These are phyloP conservation scores for Protosalanx chinensis DNA, from an alignment of 2,797 vertebrate species.

Conservation along the genomic window DNA sequence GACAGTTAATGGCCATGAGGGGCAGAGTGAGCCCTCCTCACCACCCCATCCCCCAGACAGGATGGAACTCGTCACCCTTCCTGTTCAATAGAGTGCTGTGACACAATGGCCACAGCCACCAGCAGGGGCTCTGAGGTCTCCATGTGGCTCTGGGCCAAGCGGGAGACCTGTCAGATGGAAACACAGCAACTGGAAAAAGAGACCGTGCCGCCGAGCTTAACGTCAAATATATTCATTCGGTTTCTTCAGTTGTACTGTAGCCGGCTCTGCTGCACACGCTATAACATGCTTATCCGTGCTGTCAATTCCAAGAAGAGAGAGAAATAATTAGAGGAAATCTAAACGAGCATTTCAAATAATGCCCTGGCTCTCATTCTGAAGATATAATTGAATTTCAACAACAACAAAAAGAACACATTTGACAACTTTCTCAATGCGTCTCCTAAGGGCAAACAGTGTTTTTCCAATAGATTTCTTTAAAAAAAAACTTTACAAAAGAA, in stretches of 20 bases:
- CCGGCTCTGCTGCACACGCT: background rate
- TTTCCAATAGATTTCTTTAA: background rate
- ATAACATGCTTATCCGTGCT: slow-evolving; percentile 5
- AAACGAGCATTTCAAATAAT: slow-evolving; percentile 7
- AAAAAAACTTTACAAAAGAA: background rate
- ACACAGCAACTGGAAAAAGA: background rate
- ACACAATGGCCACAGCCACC: background rate
- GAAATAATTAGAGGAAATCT: slow-evolving; percentile 21
- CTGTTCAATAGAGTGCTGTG: slow-evolving; percentile 1
- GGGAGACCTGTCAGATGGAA: slow-evolving; percentile 1
- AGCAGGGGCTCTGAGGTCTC: background rate
- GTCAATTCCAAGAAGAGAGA: slow-evolving; percentile 14
- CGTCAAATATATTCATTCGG: background rate
- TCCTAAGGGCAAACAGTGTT: background rate
- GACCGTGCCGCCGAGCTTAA: background rate
- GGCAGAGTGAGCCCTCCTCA: slow-evolving; percentile 1
- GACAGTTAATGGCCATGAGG: slow-evolving; percentile 46
- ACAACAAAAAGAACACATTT: background rate
- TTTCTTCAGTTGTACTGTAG: background rate
- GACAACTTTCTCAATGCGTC: too few relatives aligned
- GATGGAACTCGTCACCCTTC: background rate
- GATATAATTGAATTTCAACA: slow-evolving; percentile 24
- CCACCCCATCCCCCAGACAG: slow-evolving; percentile 1
- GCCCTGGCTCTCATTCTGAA: slow-evolving; percentile 14
- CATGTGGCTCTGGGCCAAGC: background rate